phyloP scores from a whole-genome alignment of 2,888 invertebrate species.

The Nephrocerus scutellatus region DNA sequence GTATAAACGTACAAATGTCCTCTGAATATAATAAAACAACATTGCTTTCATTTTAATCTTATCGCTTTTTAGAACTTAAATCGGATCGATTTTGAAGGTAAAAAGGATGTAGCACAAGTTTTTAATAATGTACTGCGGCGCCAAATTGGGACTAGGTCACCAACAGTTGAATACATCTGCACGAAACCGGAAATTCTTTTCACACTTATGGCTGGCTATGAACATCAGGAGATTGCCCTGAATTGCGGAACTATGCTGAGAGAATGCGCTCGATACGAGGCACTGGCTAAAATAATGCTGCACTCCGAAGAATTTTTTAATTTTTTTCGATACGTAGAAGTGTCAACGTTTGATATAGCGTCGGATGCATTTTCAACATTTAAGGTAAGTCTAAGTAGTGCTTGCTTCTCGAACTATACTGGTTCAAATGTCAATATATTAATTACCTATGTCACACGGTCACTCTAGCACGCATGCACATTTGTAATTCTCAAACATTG shows the following conservation, averaged over 20 bases:
- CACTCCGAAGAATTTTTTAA: slow-evolving; percentile 98
- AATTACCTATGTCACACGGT: too few relatives aligned
- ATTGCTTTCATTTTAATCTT: slow-evolving; percentile 4
- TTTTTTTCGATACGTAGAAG: slow-evolving; percentile 99
- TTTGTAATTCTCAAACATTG: too few relatives aligned
- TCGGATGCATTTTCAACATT: slow-evolving; percentile 99
- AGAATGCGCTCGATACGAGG: slow-evolving; percentile 97
- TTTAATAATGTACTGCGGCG: slow-evolving; percentile 98
- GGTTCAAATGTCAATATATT: too few relatives aligned
- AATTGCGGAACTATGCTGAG: slow-evolving; percentile 99
- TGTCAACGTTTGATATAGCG: slow-evolving; percentile 99
- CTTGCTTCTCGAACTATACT: neutral
- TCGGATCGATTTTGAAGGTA: slow-evolving; percentile 80
- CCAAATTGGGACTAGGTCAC: slow-evolving; percentile 96
- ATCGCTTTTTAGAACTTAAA: slow-evolving; percentile 54
- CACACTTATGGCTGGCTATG: slow-evolving; percentile 95
- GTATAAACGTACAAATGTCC: too few relatives aligned
- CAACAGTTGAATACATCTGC: slow-evolving; percentile 98
- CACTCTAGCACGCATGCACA: too few relatives aligned
- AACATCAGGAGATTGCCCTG: slow-evolving; percentile 96
- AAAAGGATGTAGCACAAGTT: slow-evolving; percentile 98
- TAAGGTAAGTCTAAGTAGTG: slow-evolving; percentile 62
- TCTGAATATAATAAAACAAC: neutral
- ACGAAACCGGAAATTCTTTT: slow-evolving; percentile 95
- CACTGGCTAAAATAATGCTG: slow-evolving; percentile 96